Evolutionary conservation across 2,888 invertebrate species (phyloP).

Genomic region (Operophtera brumata): DNA sequence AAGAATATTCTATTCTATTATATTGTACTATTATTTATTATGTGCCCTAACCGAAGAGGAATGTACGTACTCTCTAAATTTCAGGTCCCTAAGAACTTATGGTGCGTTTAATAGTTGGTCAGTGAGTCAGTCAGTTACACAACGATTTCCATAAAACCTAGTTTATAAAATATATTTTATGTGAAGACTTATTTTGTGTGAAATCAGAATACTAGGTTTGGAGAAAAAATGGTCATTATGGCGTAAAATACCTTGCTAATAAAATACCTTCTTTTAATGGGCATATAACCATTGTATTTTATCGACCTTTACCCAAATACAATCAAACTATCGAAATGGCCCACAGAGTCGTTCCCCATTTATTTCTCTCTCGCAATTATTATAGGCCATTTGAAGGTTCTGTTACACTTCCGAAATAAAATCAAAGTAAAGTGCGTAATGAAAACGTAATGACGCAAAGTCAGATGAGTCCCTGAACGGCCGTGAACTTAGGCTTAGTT

Average conservation of each 20-base stretch:
- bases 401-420: slow-evolving; percentile 33
- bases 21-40: too few relatives aligned
- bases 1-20: too few relatives aligned
- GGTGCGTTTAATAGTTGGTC: too few relatives aligned
- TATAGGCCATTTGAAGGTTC: slow-evolving; percentile 16
- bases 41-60: too few relatives aligned
- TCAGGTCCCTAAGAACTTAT: too few relatives aligned
- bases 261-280: neutral
- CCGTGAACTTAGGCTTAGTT: slow-evolving; percentile 29
- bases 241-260: neutral
- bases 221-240: neutral
- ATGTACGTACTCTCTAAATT: too few relatives aligned
- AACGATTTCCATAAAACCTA: too few relatives aligned
- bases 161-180: too few relatives aligned
- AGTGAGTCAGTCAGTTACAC: too few relatives aligned
- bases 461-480: slow-evolving; percentile 31
- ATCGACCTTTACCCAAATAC: slow-evolving; percentile 8
- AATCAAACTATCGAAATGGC: slow-evolving; percentile 22
- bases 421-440: slow-evolving; percentile 34
- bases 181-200: too few relatives aligned
- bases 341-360: slow-evolving; percentile 24
- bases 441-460: slow-evolving; percentile 33
- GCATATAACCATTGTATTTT: slow-evolving; percentile 11
- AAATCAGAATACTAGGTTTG: too few relatives aligned
- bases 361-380: slow-evolving; percentile 20